Percentiles rank a stretch among this genome's conserved stretches.
These are phyloP conservation scores for Charaxes varanes DNA, from an alignment of 1,140 invertebrate genomes.

Conservation along the genomic window DNA sequence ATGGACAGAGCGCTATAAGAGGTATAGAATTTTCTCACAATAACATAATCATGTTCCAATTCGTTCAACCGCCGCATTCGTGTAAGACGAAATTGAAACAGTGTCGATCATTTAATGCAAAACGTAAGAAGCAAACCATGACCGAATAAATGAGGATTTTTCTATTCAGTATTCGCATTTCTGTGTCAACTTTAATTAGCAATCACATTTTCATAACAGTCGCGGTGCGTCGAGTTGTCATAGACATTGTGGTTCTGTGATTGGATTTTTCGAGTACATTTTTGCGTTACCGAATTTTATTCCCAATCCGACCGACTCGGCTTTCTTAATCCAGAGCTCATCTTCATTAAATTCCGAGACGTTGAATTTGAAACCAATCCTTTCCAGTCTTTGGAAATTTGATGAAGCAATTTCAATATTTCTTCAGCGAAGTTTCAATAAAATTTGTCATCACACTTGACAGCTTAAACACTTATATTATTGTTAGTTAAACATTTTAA, in stretches of 20 bases:
- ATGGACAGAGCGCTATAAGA: slow-evolving; percentile 38
- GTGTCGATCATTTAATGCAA: slow-evolving; percentile 70
- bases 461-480: slow-evolving; percentile 4
- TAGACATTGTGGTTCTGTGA: slow-evolving; percentile 42
- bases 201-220: slow-evolving; percentile 66
- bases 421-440: slow-evolving; percentile 15
- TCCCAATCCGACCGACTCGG: slow-evolving; percentile 37
- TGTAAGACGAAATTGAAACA: slow-evolving; percentile 72
- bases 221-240: slow-evolving; percentile 45
- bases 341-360: slow-evolving; percentile 26
- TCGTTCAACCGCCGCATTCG: slow-evolving; percentile 64
- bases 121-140: slow-evolving; percentile 63
- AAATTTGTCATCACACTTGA: slow-evolving; percentile 9
- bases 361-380: slow-evolving; percentile 23
- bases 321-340: slow-evolving; percentile 39
- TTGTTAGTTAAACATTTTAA: slow-evolving; percentile 10
- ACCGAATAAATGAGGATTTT: slow-evolving; percentile 69
- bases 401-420: slow-evolving; percentile 25
- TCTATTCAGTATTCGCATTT: slow-evolving; percentile 62
- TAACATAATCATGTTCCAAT: slow-evolving; percentile 68
- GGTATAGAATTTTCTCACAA: slow-evolving; percentile 65
- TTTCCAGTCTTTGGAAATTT: slow-evolving; percentile 22
- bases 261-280: slow-evolving; percentile 57
- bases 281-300: slow-evolving; percentile 39
- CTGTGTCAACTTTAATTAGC: slow-evolving; percentile 72